phyloP scores from a whole-genome alignment of 2,888 invertebrate genomes.

The Herminia tarsipennalis region DNA sequence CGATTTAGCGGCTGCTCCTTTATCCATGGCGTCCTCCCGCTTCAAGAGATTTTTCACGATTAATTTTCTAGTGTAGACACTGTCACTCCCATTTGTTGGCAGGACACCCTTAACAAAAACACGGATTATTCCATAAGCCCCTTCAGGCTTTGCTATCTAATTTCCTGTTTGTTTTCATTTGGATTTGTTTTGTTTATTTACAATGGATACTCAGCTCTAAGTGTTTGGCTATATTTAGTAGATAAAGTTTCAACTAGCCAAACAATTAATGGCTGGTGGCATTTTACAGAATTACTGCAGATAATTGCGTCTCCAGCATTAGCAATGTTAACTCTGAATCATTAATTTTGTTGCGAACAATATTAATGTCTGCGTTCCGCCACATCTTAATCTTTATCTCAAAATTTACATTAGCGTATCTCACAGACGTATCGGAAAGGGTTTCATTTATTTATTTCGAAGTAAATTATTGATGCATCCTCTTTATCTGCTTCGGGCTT shows the following conservation, averaged over 20 bases:
- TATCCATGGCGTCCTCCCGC: slow-evolving; percentile 56
- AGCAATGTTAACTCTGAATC: slow-evolving; percentile 24
- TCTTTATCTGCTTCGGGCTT: slow-evolving; percentile 74
- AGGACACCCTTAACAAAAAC: slow-evolving; percentile 80
- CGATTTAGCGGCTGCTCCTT: slow-evolving; percentile 71
- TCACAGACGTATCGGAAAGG: slow-evolving; percentile 44
- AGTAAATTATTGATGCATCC: slow-evolving; percentile 75
- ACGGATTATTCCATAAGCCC: slow-evolving; percentile 78
- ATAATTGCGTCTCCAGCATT: slow-evolving; percentile 29
- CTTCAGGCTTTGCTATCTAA: slow-evolving; percentile 70
- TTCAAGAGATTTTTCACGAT: slow-evolving; percentile 81
- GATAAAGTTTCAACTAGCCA: slow-evolving; percentile 21
- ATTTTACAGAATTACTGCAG: slow-evolving; percentile 17
- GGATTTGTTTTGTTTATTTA: slow-evolving; percentile 62
- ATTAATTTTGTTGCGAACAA: slow-evolving; percentile 24
- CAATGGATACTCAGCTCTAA: slow-evolving; percentile 26
- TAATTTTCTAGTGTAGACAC: slow-evolving; percentile 77
- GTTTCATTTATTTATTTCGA: slow-evolving; percentile 64
- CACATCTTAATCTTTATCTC: slow-evolving; percentile 48
- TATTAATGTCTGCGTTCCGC: slow-evolving; percentile 36
- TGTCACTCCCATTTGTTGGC: slow-evolving; percentile 82
- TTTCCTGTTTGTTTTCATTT: slow-evolving; percentile 72
- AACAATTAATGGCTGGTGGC: slow-evolving; percentile 24
- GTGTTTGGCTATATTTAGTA: slow-evolving; percentile 18
- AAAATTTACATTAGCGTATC: slow-evolving; percentile 55